These are phyloP conservation scores for Anguilla marmorata DNA, from an alignment of 2,797 vertebrate species.

Conservation along the genomic window DNA sequence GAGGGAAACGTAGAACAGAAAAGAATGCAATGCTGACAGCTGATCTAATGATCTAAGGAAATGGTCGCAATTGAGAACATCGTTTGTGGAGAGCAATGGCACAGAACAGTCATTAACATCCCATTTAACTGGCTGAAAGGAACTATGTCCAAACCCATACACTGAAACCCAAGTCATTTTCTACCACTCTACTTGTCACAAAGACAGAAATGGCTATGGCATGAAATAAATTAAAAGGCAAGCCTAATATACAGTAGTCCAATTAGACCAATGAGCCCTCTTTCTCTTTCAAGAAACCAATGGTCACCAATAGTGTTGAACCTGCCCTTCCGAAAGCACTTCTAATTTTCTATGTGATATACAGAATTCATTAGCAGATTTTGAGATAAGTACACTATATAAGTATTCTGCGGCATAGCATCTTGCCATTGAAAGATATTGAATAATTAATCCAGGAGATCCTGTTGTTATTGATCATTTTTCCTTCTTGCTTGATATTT, in stretches of 20 bases:
- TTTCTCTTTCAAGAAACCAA: constrained; percentile 57
- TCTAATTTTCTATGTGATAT: not conserved
- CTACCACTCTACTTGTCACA: constrained; percentile 69
- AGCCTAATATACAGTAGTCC: constrained; percentile 56
- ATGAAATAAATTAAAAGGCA: constrained; percentile 70
- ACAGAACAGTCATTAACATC: constrained; percentile 76
- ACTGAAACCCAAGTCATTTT: constrained; percentile 70
- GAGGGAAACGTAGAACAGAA: constrained; percentile 55
- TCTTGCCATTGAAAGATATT: not conserved
- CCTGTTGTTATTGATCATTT: not conserved
- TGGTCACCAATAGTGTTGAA: constrained; percentile 55
- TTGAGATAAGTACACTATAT: no score
- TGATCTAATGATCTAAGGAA: constrained; percentile 78
- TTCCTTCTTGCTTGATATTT: not conserved
- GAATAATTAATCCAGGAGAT: not conserved
- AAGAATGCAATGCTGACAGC: constrained; percentile 70
- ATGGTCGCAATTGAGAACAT: constrained; percentile 70
- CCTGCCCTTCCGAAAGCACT: constrained; percentile 40
- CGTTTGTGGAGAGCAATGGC: constrained; percentile 69
- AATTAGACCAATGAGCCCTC: constrained; percentile 61
- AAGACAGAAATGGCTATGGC: constrained; percentile 70
- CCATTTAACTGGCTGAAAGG: constrained; percentile 73
- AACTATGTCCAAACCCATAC: constrained; percentile 63
- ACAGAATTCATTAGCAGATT: no score
- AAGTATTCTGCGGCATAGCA: not conserved